Evolutionary conservation across 2,797 vertebrate species (phyloP).

Genomic region (Anas acuta): DNA sequence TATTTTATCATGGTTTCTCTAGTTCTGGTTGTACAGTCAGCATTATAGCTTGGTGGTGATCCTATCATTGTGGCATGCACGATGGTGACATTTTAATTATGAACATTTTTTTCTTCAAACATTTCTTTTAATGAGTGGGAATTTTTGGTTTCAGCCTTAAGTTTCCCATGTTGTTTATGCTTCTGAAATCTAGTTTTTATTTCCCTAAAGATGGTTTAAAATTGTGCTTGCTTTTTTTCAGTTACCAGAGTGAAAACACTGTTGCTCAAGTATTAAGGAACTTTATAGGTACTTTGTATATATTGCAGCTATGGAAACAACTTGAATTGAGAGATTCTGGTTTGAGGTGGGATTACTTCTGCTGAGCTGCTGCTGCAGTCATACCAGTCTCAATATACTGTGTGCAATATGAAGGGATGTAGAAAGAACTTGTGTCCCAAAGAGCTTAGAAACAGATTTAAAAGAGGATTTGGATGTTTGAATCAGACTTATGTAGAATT

Average conservation of each 20-base stretch:
- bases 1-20: background rate
- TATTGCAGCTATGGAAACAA: background rate
- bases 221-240: background rate
- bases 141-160: background rate
- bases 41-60: background rate
- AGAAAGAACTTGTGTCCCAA: background rate
- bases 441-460: background rate
- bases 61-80: background rate
- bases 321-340: background rate
- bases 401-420: background rate
- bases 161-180: background rate
- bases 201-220: background rate
- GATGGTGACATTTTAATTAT: background rate
- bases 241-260: background rate
- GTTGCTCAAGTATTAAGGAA: background rate
- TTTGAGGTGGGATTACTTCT: background rate
- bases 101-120: background rate
- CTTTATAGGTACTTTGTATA: background rate
- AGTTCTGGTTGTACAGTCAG: background rate
- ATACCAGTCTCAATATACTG: background rate
- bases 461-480: background rate
- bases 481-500: background rate
- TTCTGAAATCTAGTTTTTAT: background rate
- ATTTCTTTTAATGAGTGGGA: background rate
- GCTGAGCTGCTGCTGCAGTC: background rate